Evolutionary conservation across 2,888 invertebrate genomes (phyloP), one percentile per base, ranked within the genome.

Genomic region (Thymelicus lineola): DNA sequence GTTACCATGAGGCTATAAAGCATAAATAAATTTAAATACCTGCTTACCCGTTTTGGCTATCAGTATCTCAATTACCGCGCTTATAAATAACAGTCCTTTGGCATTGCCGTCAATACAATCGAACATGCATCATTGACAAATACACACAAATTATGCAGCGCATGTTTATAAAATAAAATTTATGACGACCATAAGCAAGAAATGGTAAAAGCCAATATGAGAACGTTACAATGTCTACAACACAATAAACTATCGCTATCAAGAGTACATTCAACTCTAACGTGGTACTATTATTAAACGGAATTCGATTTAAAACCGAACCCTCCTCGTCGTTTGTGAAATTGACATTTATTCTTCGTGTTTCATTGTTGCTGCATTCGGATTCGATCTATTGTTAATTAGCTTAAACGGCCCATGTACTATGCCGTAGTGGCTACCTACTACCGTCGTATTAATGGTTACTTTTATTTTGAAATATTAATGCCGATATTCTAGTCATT

Each of bases 281-380:
- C 86, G 85, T 86, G 83, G 83, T 88, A 90, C 93, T 92, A 93
- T 93, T 92, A 93, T 93, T 93, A 91, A 91, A 91, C 89, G 89
- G 92, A 90, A 91, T 92, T 93, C 93, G 93, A 93, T 93, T 91
- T 91, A 90, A 89, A 92, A 86, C 89, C 89, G 90, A 92, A 89
- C 92, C 91, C 92, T 91, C 93, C 89, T 90, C 86, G 91, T 87
- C 91, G 92, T 91, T 93, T 92, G 91, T 90, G 91, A 92, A 91
- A 93, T 92, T 93, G 93, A 91, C 93, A 93, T 93, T 93, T 92
- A 93, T 93, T 92, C 92, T 93, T 93, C 92, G 91, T 92, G 91
- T 92, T 93, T 91, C 93, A 93, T 93, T 93, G 93, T 92, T 90
- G 86, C 86, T 88, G 88, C 89, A 90, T 86, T 89, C 87, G 87